Evolutionary conservation across 2,888 invertebrate genomes (phyloP).

Genomic region (Nomada goodeniana): DNA sequence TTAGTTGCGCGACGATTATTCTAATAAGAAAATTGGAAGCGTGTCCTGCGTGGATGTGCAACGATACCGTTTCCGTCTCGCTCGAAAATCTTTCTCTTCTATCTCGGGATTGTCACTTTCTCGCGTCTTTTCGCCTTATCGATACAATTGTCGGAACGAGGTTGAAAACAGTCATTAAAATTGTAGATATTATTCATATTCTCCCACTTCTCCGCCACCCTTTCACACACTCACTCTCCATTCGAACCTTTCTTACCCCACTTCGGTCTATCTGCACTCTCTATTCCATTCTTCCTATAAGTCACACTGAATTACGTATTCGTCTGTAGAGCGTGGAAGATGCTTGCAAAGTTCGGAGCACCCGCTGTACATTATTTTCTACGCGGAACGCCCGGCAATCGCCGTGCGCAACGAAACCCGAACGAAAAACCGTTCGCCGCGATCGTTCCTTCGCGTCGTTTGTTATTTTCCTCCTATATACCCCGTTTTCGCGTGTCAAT

Average conservation of each 20-base stretch:
- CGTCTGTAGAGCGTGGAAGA: slow-evolving; percentile 74
- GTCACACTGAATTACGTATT: slow-evolving; percentile 80
- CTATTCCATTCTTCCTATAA: slow-evolving; percentile 63
- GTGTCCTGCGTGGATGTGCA: slow-evolving; percentile 9
- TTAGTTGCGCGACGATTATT: slow-evolving; percentile 52
- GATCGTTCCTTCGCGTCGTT: slow-evolving; percentile 7
- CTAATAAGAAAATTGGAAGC: slow-evolving; percentile 52
- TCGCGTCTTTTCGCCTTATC: slow-evolving; percentile 62
- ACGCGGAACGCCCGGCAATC: slow-evolving; percentile 34
- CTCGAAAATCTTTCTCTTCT: slow-evolving; percentile 52
- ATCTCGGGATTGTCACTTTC: slow-evolving; percentile 66
- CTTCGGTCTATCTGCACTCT: background rate
- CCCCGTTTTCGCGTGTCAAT: slow-evolving; percentile 27
- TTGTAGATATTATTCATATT: slow-evolving; percentile 70
- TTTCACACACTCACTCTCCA: slow-evolving; percentile 53
- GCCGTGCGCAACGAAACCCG: slow-evolving; percentile 49
- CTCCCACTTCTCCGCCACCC: slow-evolving; percentile 33
- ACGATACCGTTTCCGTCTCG: slow-evolving; percentile 65
- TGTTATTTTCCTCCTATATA: background rate
- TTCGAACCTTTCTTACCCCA: too few species aligned
- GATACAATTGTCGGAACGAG: slow-evolving; percentile 67
- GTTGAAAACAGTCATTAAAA: slow-evolving; percentile 72
- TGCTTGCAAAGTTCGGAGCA: slow-evolving; percentile 71
- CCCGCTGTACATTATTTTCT: slow-evolving; percentile 51
- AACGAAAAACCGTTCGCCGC: slow-evolving; percentile 44